These are phyloP conservation scores for Aspiorhynchus laticeps DNA, from an alignment of 2,113 vertebrate species.

Conservation along the genomic window DNA sequence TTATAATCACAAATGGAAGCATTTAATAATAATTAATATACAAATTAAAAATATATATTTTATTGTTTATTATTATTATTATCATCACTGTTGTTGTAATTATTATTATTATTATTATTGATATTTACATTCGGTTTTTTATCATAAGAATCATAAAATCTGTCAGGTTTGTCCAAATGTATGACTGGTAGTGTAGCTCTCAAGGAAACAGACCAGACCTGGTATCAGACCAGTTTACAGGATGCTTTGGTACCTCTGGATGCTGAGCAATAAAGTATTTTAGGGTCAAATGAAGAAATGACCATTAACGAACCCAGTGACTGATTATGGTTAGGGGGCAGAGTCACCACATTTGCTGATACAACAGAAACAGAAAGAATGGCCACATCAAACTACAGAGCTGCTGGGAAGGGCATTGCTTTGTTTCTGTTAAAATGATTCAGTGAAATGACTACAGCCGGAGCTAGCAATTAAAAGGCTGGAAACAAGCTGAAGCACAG, in stretches of 20 bases:
- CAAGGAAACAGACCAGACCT: not conserved
- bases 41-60: too few species aligned
- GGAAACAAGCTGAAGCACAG: conserved; percentile 44
- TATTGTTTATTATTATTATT: too few species aligned
- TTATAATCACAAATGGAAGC: too few species aligned
- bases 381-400: not conserved
- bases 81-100: too few species aligned
- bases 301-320: not conserved
- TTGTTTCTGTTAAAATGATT: conserved; percentile 31
- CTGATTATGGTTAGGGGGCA: not conserved
- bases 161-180: too few species aligned
- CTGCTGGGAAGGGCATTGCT: conserved; percentile 22
- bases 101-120: too few species aligned
- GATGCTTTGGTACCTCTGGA: not conserved
- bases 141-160: too few species aligned
- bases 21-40: too few species aligned
- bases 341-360: conserved; percentile 7
- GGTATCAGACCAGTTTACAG: not conserved
- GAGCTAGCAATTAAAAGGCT: conserved; percentile 33
- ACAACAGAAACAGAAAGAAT: conserved; percentile 19
- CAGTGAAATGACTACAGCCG: conserved; percentile 21
- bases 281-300: not conserved
- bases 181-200: not conserved
- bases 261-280: not conserved
- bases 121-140: too few species aligned